Conservation (phyloP, 2,797 vertebrate genomes). For the Hydrolagus colliei region DNA sequence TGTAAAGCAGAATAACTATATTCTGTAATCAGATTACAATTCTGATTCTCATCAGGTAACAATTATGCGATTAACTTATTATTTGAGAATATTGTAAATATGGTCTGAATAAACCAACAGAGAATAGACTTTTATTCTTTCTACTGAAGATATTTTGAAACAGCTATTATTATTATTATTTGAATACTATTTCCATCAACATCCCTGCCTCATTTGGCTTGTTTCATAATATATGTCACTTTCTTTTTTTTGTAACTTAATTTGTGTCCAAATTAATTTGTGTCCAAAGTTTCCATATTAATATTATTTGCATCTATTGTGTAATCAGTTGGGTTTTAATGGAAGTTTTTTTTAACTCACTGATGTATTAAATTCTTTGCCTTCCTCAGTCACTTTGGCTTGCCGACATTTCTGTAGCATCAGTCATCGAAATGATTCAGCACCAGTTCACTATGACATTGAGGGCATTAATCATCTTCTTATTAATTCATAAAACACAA, state of each 20-base stretch:
- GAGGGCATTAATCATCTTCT: not conserved
- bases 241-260: too few species aligned
- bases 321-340: too few species aligned
- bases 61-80: too few species aligned
- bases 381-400: not conserved
- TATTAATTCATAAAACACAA: not conserved
- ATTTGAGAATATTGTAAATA: not conserved
- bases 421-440: not conserved
- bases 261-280: too few species aligned
- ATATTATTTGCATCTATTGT: too few species aligned
- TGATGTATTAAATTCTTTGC: not conserved
- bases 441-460: not conserved
- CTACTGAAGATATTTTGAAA: not conserved
- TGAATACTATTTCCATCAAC: not conserved
- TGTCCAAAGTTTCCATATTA: too few species aligned
- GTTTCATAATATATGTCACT: not conserved
- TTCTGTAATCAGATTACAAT: too few species aligned
- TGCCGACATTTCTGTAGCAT: not conserved
- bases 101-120: not conserved
- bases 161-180: too few species aligned
- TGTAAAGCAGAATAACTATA: too few species aligned
- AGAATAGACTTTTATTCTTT: not conserved
- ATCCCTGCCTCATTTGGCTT: not conserved
- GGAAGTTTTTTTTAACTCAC: not conserved
- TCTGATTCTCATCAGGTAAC: too few species aligned